Evolutionary conservation across 2,113 vertebrate genomes (phyloP).

Genomic region (Zosterops lateralis): DNA sequence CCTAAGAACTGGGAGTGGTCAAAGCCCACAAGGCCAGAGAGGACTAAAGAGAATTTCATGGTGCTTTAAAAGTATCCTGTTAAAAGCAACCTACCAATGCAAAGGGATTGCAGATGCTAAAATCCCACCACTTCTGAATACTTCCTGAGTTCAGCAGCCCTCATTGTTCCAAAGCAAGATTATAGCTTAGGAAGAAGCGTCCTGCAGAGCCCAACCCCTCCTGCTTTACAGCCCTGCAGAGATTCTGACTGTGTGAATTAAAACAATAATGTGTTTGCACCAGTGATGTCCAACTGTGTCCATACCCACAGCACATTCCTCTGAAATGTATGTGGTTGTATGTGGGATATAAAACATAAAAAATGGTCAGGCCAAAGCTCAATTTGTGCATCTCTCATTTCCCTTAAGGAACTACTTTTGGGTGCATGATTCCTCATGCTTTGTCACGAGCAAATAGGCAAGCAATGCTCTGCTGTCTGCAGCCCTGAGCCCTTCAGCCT

Average conservation of each 20-base stretch:
- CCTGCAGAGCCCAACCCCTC: neutral
- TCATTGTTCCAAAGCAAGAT: neutral
- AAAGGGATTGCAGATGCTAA: neutral
- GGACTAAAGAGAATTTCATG: neutral
- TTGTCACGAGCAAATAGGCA: neutral
- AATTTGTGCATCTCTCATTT: accelerated
- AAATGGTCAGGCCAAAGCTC: neutral
- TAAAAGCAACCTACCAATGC: neutral
- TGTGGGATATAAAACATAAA: neutral
- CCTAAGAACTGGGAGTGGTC: neutral
- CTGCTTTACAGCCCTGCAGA: neutral
- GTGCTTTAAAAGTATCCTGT: neutral
- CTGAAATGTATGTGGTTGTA: neutral
- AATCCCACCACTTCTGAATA: neutral
- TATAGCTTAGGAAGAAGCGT: neutral
- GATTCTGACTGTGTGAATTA: neutral
- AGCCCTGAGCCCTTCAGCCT: neutral
- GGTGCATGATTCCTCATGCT: accelerated
- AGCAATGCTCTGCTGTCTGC: neutral
- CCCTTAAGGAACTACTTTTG: neutral
- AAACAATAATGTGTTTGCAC: neutral
- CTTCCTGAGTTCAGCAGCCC: neutral
- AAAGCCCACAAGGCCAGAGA: neutral
- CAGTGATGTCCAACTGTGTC: neutral
- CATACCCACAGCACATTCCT: neutral